Conservation (phyloP, 53 echinoderm and acorn worm genomes). For the Echinometra lucunter region DNA sequence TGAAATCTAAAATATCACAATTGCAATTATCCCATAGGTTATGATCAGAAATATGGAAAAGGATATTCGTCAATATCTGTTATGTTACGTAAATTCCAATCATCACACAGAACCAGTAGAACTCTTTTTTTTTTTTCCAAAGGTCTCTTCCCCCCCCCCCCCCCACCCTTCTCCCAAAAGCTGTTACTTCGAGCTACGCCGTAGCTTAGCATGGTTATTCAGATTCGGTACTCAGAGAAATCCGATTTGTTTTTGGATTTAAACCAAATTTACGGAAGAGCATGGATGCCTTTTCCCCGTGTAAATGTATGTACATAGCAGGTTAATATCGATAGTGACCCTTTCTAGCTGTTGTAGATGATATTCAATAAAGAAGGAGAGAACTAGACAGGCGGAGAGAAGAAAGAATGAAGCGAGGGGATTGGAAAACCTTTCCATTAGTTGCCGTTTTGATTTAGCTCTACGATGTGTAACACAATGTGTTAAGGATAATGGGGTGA, state of each 20-base stretch:
- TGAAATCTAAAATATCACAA: too few species aligned
- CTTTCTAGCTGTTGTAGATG: background rate
- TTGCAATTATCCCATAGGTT: too few species aligned
- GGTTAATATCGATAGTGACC: constrained; percentile 61
- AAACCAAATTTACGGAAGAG: constrained; percentile 41
- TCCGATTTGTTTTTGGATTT: constrained; percentile 61
- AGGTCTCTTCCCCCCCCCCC: background rate
- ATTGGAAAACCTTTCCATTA: background rate
- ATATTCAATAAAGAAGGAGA: constrained; percentile 9
- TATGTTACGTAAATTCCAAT: too few species aligned
- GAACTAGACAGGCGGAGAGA: background rate
- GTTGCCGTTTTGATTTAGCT: background rate
- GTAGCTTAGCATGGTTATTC: constrained; percentile 31
- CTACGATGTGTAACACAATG: background rate
- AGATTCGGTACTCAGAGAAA: constrained; percentile 56
- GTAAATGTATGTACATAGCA: constrained; percentile 54
- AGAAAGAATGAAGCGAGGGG: background rate
- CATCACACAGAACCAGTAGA: too few species aligned
- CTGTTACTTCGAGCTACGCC: background rate
- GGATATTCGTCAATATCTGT: too few species aligned
- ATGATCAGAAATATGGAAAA: too few species aligned
- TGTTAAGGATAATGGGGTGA: background rate
- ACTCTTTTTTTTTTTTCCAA: background rate
- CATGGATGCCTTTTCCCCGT: constrained; percentile 46
- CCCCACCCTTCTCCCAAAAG: background rate